Conservation (phyloP, 2,797 vertebrate genomes). For the Mormyrus proboscirostris region DNA sequence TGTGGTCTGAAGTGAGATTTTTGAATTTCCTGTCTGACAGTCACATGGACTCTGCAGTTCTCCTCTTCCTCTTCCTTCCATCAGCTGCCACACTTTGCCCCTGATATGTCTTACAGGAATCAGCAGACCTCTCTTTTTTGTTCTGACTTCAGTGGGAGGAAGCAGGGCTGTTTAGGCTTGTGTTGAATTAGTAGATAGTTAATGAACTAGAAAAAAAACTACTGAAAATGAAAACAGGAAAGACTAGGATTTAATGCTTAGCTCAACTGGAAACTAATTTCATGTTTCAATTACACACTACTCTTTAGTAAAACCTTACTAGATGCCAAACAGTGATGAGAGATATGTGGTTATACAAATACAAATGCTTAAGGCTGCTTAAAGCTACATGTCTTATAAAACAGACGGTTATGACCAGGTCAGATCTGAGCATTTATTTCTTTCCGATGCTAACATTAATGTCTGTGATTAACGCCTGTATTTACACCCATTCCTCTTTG, state of each 20-base stretch:
- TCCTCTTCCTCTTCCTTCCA: background rate
- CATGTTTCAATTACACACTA: background rate
- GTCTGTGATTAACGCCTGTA: background rate
- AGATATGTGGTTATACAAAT: background rate
- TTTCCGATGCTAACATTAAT: background rate
- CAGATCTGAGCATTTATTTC: background rate
- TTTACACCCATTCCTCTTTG: background rate
- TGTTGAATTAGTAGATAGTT: slow-evolving; percentile 4
- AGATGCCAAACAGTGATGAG: slow-evolving; percentile 10
- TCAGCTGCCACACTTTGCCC: background rate
- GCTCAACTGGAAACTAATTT: background rate
- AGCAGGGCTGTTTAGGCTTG: background rate
- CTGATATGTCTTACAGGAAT: background rate
- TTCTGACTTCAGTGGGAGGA: background rate
- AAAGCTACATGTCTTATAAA: background rate
- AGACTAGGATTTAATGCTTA: background rate
- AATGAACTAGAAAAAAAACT: background rate
- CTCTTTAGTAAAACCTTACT: slow-evolving; percentile 6
- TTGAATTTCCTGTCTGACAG: background rate
- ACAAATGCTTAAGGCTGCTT: background rate
- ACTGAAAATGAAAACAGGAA: slow-evolving; percentile 14
- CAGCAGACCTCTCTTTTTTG: background rate
- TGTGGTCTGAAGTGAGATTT: background rate
- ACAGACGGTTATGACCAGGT: background rate
- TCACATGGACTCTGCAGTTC: background rate